Percentiles rank a stretch among this genome's conserved stretches.
These are phyloP conservation scores for Pocillopora verrucosa DNA, from an alignment of 64 coral and sea anemone genomes.

Conservation along the genomic window DNA sequence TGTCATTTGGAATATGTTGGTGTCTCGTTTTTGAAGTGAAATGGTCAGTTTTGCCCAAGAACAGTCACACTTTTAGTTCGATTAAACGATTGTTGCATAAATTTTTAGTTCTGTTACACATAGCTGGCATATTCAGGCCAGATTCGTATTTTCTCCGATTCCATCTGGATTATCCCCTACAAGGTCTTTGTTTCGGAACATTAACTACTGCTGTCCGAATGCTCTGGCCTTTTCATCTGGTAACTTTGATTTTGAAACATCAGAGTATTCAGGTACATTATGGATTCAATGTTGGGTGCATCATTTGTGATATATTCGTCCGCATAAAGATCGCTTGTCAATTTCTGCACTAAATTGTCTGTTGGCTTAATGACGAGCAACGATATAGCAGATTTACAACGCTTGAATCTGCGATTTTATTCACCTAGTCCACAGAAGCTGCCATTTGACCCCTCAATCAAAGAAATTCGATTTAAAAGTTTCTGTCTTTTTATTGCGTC, in stretches of 20 bases:
- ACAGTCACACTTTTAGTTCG: neutral
- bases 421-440: neutral
- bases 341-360: constrained; percentile 19
- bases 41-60: neutral
- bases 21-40: neutral
- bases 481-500: neutral
- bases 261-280: neutral
- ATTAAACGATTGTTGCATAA: neutral
- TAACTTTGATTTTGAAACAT: constrained; percentile 31
- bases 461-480: constrained; percentile 1
- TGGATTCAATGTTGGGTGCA: neutral
- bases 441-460: neutral
- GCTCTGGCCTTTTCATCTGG: neutral
- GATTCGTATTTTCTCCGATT: neutral
- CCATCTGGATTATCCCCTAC: constrained; percentile 31
- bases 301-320: neutral
- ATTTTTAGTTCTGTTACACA: neutral
- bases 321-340: constrained; percentile 19
- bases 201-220: constrained; percentile 1
- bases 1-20: neutral
- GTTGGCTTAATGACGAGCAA: constrained; percentile 15
- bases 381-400: constrained; percentile 11
- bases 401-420: constrained; percentile 8
- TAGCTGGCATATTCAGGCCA: neutral
- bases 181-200: constrained; percentile 6